Percentiles rank a stretch among this genome's conserved stretches.
phyloP scores from a whole-genome alignment of 2,113 vertebrate genomes.

The Oncorhynchus keta region DNA sequence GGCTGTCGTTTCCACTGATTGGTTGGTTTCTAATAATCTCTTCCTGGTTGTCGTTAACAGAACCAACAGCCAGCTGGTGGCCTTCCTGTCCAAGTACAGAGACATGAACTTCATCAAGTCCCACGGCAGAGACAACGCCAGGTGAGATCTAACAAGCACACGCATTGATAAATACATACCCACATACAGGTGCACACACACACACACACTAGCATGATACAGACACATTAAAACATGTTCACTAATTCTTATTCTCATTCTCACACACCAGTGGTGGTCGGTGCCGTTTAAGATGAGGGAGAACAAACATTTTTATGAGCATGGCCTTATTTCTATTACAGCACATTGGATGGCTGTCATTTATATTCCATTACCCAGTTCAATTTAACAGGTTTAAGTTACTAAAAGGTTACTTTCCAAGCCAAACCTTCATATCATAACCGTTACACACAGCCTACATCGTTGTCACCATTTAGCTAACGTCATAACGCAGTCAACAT shows the following conservation, averaged over 20 bases:
- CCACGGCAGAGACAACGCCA: slow-evolving; percentile 95
- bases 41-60: slow-evolving; percentile 67
- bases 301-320: no score
- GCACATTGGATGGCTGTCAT: no score
- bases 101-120: slow-evolving; percentile 99
- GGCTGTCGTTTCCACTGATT: not conserved
- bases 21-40: not conserved
- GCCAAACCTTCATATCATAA: no score
- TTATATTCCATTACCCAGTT: no score
- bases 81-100: slow-evolving; percentile 93
- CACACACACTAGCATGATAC: not conserved
- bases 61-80: slow-evolving; percentile 94
- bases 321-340: no score
- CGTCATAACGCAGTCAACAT: no score
- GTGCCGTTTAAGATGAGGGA: no score
- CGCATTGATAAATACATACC: not conserved
- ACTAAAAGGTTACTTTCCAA: no score
- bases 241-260: not conserved
- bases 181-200: not conserved
- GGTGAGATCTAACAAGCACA: slow-evolving; percentile 70
- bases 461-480: no score
- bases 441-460: no score
- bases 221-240: not conserved
- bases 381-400: no score
- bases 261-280: slow-evolving; percentile 19